Percentiles rank a stretch among this genome's conserved stretches.
phyloP scores from a whole-genome alignment of 2,888 invertebrate species.

The Morinoia aosen region DNA sequence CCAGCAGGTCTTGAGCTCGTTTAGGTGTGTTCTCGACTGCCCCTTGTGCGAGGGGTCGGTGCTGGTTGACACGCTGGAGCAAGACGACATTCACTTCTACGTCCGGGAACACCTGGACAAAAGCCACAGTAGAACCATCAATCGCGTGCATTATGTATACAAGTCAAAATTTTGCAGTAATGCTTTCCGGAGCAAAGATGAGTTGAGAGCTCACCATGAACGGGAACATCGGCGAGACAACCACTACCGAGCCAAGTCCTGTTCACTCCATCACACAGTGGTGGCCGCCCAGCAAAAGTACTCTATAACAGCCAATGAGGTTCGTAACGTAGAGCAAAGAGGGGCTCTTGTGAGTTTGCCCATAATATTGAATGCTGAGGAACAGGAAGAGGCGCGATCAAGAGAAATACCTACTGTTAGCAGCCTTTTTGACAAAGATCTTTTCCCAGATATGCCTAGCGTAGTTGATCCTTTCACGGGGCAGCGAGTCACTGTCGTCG shows the following conservation, averaged over 20 bases:
- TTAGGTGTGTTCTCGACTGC: conserved; percentile 65
- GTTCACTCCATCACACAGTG: conserved; percentile 65
- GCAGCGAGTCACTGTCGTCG: conserved; percentile 39
- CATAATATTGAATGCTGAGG: conserved; percentile 64
- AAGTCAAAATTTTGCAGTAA: conserved; percentile 67
- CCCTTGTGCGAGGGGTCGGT: conserved; percentile 62
- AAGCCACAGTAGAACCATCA: conserved; percentile 62
- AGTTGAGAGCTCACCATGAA: conserved; percentile 66
- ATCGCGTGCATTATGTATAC: conserved; percentile 65
- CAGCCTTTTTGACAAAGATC: conserved; percentile 65
- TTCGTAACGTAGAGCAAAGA: conserved; percentile 62
- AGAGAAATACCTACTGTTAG: conserved; percentile 66
- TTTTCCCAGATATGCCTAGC: conserved; percentile 61
- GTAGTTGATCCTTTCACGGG: conserved; percentile 55
- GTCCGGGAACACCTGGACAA: conserved; percentile 63
- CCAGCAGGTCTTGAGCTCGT: conserved; percentile 65
- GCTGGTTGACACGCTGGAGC: conserved; percentile 63
- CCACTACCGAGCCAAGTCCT: conserved; percentile 67
- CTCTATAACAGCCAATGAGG: conserved; percentile 50
- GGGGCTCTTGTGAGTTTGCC: conserved; percentile 65
- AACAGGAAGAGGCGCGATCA: conserved; percentile 61
- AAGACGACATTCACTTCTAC: conserved; percentile 62
- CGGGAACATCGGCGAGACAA: conserved; percentile 66
- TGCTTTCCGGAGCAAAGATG: conserved; percentile 67
- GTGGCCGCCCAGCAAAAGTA: conserved; percentile 65